Evolutionary conservation across 2,888 invertebrate genomes (phyloP).

Genomic region (Nesidiocoris tenuis): DNA sequence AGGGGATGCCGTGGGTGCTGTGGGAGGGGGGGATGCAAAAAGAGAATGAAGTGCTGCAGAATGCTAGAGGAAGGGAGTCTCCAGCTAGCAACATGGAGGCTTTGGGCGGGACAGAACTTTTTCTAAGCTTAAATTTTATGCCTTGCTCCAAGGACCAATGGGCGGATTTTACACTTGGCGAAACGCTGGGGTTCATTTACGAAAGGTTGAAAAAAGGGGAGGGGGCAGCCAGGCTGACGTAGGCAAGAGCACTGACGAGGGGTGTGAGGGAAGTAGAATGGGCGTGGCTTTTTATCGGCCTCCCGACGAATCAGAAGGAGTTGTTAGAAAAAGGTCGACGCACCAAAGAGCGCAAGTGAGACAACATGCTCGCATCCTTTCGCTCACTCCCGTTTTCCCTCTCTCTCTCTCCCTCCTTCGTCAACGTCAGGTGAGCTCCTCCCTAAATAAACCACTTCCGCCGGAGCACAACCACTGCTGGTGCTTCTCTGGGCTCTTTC

Average conservation of each 20-base stretch:
- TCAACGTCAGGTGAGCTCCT: conserved; percentile 33
- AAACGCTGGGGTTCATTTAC: conserved; percentile 42
- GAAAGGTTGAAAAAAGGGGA: conserved; percentile 44
- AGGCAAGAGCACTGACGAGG: background rate
- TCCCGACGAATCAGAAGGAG: conserved; percentile 41
- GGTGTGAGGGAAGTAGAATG: conserved; percentile 14
- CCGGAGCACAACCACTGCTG: background rate
- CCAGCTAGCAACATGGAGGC: conserved; percentile 39
- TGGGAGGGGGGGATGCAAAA: background rate
- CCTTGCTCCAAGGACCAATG: conserved; percentile 43
- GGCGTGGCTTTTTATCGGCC: conserved; percentile 40
- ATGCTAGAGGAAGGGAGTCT: conserved; percentile 15
- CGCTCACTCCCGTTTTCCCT: background rate
- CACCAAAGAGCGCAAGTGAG: conserved; percentile 12
- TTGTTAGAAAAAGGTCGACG: conserved; percentile 32
- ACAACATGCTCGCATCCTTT: background rate
- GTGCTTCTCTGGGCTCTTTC: background rate
- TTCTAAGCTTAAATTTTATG: conserved; percentile 33
- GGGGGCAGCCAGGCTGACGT: background rate
- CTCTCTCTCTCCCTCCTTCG: background rate
- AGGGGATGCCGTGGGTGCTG: background rate
- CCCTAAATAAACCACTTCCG: background rate
- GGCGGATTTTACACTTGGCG: conserved; percentile 46
- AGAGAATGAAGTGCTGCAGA: conserved; percentile 1
- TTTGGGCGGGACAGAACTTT: conserved; percentile 21